A percentile compares a stretch with the other conserved stretches of the same genome.
These are phyloP conservation scores for Subacronicta megacephala DNA, from an alignment of 2,888 invertebrate species.

Conservation along the genomic window DNA sequence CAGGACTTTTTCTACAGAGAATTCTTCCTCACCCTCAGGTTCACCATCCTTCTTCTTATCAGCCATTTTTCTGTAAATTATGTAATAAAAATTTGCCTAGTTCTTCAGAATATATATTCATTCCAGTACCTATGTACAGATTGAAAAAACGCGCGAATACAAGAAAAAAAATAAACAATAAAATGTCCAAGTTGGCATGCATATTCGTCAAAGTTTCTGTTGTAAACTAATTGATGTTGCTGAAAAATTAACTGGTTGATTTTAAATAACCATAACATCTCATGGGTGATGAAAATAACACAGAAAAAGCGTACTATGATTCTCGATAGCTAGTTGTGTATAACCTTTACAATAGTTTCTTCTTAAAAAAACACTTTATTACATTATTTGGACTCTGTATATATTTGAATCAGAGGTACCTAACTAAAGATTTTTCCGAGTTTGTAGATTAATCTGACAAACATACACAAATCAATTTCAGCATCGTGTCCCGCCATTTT, in stretches of 20 bases:
- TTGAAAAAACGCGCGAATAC: constrained; percentile 6
- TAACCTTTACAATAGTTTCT: too few species aligned
- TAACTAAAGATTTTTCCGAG: background rate
- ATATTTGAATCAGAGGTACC: background rate
- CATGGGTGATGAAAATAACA: too few species aligned
- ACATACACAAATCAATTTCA: constrained; percentile 28
- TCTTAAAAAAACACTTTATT: too few species aligned
- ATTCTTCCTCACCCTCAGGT: constrained; percentile 94
- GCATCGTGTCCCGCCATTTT: constrained; percentile 68
- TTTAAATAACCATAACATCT: too few species aligned
- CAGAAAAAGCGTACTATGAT: too few species aligned
- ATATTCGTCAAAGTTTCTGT: background rate
- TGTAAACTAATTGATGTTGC: background rate
- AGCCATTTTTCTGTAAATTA: constrained; percentile 71
- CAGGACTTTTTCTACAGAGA: constrained; percentile 96
- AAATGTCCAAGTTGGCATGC: background rate
- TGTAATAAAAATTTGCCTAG: too few species aligned
- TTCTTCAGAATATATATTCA: too few species aligned
- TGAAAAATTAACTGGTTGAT: too few species aligned
- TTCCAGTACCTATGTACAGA: too few species aligned
- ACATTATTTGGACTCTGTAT: background rate
- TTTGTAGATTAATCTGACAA: background rate
- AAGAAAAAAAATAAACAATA: background rate
- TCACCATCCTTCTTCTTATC: constrained; percentile 87
- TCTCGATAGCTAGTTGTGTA: too few species aligned